These are phyloP conservation scores for Cyprinus carpio DNA, from an alignment of 2,113 vertebrate species.

Conservation along the genomic window DNA sequence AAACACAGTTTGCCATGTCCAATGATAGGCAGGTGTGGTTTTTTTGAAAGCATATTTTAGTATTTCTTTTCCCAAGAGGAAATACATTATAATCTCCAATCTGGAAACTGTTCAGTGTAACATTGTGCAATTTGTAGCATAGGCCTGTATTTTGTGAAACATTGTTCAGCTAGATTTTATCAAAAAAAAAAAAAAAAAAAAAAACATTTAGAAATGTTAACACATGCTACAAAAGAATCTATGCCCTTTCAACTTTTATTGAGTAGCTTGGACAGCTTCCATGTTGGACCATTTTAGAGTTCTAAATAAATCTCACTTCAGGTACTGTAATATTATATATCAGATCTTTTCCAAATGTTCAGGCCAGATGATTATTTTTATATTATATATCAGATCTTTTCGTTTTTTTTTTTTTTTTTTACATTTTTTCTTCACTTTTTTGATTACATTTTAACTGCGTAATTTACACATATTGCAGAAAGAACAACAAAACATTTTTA, in stretches of 20 bases:
- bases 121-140: neutral
- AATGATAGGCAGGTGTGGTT: conserved; percentile 25
- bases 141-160: conserved; percentile 3
- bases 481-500: too few relatives aligned
- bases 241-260: neutral
- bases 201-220: neutral
- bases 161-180: conserved; percentile 4
- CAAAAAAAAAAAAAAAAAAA: neutral
- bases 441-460: too few relatives aligned
- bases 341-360: neutral
- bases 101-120: neutral
- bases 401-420: too few relatives aligned
- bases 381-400: too few relatives aligned
- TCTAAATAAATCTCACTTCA: neutral
- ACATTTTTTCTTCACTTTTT: too few relatives aligned
- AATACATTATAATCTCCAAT: neutral
- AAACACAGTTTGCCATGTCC: neutral
- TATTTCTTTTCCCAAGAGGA: neutral
- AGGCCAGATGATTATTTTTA: too few relatives aligned
- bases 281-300: neutral
- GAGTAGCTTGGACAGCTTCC: neutral
- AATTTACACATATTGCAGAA: too few relatives aligned
- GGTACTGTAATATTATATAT: neutral
- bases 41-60: neutral
- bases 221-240: neutral